Percentiles rank a stretch among this genome's conserved stretches.
Evolutionary conservation across 2,113 vertebrate species (phyloP).

Genomic region (Sula dactylatra): DNA sequence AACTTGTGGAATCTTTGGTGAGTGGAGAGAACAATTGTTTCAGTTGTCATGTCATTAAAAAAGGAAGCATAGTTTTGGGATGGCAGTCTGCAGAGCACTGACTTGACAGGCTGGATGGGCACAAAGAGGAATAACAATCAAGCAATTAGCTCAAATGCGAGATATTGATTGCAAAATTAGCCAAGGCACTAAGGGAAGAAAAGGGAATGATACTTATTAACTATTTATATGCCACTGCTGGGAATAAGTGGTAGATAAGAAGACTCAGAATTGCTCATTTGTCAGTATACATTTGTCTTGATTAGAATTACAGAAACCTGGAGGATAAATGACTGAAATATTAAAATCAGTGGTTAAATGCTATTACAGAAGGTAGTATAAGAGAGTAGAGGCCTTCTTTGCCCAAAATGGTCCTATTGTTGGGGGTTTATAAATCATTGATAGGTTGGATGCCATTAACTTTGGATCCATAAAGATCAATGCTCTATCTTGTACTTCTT

Average conservation of each 20-base stretch:
- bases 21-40: background rate
- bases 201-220: background rate
- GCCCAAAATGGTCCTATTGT: background rate
- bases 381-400: background rate
- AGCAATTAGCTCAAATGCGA: background rate
- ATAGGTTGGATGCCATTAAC: background rate
- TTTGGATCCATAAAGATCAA: background rate
- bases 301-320: background rate
- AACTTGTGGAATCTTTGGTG: background rate
- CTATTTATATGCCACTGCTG: background rate
- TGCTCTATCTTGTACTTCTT: background rate
- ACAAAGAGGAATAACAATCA: background rate
- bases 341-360: background rate
- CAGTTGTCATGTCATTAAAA: background rate
- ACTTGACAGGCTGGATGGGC: background rate
- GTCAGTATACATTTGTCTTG: background rate
- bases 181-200: background rate
- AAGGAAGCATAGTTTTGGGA: background rate
- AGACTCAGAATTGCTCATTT: background rate
- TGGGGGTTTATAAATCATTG: background rate
- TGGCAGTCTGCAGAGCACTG: background rate
- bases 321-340: background rate
- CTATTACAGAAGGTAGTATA: background rate
- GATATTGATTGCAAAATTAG: slow-evolving; percentile 46
- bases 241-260: background rate